A percentile compares a stretch with the other conserved stretches of the same genome.
Conservation (phyloP, 2,888 invertebrate species). For the Patella caerulea region DNA sequence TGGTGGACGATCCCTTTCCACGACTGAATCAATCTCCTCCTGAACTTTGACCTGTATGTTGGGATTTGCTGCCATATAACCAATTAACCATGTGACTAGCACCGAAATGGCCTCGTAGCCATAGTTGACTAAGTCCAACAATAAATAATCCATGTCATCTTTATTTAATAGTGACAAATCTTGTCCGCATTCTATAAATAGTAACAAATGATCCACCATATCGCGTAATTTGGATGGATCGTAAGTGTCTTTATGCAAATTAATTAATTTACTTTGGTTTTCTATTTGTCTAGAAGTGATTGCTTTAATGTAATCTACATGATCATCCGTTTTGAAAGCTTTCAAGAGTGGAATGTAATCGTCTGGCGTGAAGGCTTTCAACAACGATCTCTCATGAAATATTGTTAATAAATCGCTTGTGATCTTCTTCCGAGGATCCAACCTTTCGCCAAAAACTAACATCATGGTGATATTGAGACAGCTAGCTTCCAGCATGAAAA, state of each 20-base stretch:
- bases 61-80: constrained; percentile 54
- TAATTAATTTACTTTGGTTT: constrained; percentile 50
- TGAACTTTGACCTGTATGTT: constrained; percentile 54
- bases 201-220: constrained; percentile 55
- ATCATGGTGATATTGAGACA: constrained; percentile 52
- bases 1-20: constrained; percentile 55
- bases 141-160: constrained; percentile 51
- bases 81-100: constrained; percentile 53
- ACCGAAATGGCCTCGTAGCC: constrained; percentile 49
- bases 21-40: constrained; percentile 50
- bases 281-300: constrained; percentile 42
- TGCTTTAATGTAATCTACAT: constrained; percentile 36
- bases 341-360: constrained; percentile 40
- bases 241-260: constrained; percentile 61
- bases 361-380: constrained; percentile 27
- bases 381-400: constrained; percentile 38
- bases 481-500: constrained; percentile 45
- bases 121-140: constrained; percentile 50
- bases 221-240: constrained; percentile 51
- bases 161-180: constrained; percentile 49
- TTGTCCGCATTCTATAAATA: constrained; percentile 55
- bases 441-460: constrained; percentile 52
- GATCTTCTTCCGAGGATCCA: constrained; percentile 44
- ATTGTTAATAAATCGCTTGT: constrained; percentile 50
- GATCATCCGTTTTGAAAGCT: constrained; percentile 32